Evolutionary conservation across 2,113 vertebrate species (phyloP).

Genomic region (Charadrius vociferus): DNA sequence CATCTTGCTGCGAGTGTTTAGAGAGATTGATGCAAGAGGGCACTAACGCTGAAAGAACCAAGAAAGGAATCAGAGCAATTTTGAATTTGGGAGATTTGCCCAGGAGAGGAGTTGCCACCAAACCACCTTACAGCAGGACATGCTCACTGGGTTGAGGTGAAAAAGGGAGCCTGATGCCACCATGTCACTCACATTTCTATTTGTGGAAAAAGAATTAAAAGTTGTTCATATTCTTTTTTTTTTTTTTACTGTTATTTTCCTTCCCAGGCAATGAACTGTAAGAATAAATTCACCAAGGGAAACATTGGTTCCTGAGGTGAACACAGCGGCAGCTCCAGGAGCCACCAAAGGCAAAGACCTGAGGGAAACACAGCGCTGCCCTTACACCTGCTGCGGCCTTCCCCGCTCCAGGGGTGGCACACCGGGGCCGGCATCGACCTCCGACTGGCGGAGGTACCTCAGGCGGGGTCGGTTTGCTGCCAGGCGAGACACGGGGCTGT

Average conservation of each 20-base stretch:
- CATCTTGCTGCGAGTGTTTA: rapidly evolving
- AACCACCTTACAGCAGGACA: not conserved
- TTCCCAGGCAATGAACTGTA: not conserved
- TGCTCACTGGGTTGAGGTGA: not conserved
- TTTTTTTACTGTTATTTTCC: not conserved
- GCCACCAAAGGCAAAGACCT: rapidly evolving
- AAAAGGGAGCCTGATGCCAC: not conserved
- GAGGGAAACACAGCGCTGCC: not conserved
- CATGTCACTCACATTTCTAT: not conserved
- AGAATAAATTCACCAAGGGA: not conserved
- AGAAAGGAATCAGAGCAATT: not conserved
- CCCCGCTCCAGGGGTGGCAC: too few species aligned
- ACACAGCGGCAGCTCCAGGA: rapidly evolving
- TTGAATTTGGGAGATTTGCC: not conserved
- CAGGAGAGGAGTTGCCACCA: not conserved
- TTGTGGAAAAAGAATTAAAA: not conserved
- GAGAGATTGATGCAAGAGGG: not conserved
- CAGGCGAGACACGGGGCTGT: too few species aligned
- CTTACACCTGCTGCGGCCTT: rapidly evolving
- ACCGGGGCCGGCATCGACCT: rapidly evolving
- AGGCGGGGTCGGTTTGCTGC: rapidly evolving
- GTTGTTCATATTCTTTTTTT: not conserved
- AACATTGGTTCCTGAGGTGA: not conserved
- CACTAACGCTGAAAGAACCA: rapidly evolving
- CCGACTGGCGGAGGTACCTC: rapidly evolving